Percentiles rank a stretch among this genome's conserved stretches.
Evolutionary conservation across 2,113 vertebrate genomes (phyloP).

Genomic region (Machaerirhynchus nigripectus): DNA sequence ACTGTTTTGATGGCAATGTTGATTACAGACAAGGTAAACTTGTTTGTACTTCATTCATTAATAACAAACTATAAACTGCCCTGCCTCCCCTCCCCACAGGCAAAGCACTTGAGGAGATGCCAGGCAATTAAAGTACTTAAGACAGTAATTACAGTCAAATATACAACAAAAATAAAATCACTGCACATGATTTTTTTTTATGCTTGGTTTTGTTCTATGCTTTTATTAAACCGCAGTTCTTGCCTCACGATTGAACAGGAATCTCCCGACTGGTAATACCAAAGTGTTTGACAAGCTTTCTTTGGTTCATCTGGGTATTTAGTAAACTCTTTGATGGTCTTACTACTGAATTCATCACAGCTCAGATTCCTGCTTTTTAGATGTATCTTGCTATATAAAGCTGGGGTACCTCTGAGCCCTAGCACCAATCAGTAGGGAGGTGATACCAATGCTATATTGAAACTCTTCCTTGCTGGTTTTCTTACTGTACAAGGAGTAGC

Average conservation of each 20-base stretch:
- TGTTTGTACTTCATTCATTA: conserved; percentile 58
- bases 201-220: conserved; percentile 35
- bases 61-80: conserved; percentile 55
- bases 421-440: neutral
- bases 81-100: conserved; percentile 51
- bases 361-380: neutral
- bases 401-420: neutral
- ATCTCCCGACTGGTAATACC: neutral
- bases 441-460: neutral
- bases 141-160: conserved; percentile 61
- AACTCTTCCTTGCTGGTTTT: neutral
- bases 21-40: conserved; percentile 54
- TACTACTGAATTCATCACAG: neutral
- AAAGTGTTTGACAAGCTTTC: neutral
- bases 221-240: conserved; percentile 29
- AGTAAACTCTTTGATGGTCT: neutral
- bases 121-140: conserved; percentile 61
- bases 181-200: conserved; percentile 32
- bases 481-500: neutral
- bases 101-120: conserved; percentile 47
- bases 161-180: conserved; percentile 63
- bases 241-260: neutral
- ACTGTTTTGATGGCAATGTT: conserved; percentile 27
- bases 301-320: neutral
- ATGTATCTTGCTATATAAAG: neutral